Evolutionary conservation across 2,113 vertebrate species (phyloP), one percentile per base, ranked within the genome.

Genomic region (Cromileptes altivelis): DNA sequence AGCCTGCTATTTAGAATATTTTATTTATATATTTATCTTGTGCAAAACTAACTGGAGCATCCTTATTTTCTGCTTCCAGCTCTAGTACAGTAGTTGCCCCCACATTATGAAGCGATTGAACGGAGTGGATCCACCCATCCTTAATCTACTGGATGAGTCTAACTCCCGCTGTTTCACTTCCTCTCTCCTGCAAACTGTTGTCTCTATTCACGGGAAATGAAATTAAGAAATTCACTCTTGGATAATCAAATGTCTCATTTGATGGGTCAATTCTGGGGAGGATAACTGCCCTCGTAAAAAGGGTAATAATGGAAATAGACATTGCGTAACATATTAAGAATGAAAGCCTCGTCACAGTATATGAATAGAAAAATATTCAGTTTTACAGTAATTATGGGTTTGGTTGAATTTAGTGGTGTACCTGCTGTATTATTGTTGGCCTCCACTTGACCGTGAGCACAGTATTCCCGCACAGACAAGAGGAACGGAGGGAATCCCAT

Each of bases 111-210:
- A 80, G 84, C 40, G 57, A 84, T 75, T 89, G 82, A 88, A 80
- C 47, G 74, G 75, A 90, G 85, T 60, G 82, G 90, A 87, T 88
- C 91, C 93, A 93, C 93, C 93, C 94, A 91, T 93, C 85, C 85
- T 87, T 82, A 91, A 89, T 92, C 45, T 47, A 57, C 82, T 78
- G 81, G 68, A 88, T 89, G 88, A 91, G 80, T 88, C 72, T 79
- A 87, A 86, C 85, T 92, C 90, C 70, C 19, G 80, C 84, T 85
- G 81, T 61, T 81, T 79, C 72, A 77, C 81, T 94, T 93, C 90
- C 91, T 89, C 80, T 81, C 81, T 78, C 75, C 73, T 76, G 69
- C 90, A 76, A 82, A 85, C 84, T 67, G 79, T 72, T 79, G 58
- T 79, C 67, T 90, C 64, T 71, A 75, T 82, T 78, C 84, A 80